Evolutionary conservation across 2,888 invertebrate species (phyloP).

Genomic region (Atrina japonica): DNA sequence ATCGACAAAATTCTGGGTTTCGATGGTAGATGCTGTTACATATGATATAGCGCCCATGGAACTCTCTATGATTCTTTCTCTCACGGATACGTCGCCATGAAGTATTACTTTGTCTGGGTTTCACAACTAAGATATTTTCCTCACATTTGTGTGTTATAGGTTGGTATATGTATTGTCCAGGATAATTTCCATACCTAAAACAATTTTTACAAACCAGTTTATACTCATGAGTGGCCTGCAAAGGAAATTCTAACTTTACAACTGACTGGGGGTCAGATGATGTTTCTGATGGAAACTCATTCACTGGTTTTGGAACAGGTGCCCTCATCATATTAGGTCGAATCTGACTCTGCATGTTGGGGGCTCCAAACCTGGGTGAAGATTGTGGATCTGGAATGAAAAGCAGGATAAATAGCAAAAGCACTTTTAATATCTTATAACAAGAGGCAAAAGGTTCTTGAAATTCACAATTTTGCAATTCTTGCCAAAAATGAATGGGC

Average conservation of each 20-base stretch:
- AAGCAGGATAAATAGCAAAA: no score
- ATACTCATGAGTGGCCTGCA: slow-evolving; percentile 53
- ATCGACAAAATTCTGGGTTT: slow-evolving; percentile 59
- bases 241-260: slow-evolving; percentile 40
- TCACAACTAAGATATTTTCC: slow-evolving; percentile 69
- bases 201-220: slow-evolving; percentile 65
- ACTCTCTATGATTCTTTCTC: slow-evolving; percentile 69
- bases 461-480: no score
- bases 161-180: slow-evolving; percentile 51
- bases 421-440: no score
- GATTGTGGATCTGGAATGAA: slow-evolving; percentile 25
- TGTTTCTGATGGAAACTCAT: slow-evolving; percentile 1
- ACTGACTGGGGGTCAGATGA: not conserved
- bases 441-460: no score
- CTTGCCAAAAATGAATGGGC: no score
- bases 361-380: slow-evolving; percentile 22
- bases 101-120: slow-evolving; percentile 32
- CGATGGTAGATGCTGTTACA: slow-evolving; percentile 64
- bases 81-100: slow-evolving; percentile 70
- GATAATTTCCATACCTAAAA: slow-evolving; percentile 46
- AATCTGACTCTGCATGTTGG: slow-evolving; percentile 23
- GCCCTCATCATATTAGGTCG: slow-evolving; percentile 26
- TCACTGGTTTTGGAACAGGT: slow-evolving; percentile 34
- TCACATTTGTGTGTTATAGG: slow-evolving; percentile 64
- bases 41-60: slow-evolving; percentile 69